Percentiles rank a stretch among this genome's conserved stretches.
These are phyloP conservation scores for Hippocampus comes DNA, from an alignment of 2,113 vertebrate species.

Conservation along the genomic window DNA sequence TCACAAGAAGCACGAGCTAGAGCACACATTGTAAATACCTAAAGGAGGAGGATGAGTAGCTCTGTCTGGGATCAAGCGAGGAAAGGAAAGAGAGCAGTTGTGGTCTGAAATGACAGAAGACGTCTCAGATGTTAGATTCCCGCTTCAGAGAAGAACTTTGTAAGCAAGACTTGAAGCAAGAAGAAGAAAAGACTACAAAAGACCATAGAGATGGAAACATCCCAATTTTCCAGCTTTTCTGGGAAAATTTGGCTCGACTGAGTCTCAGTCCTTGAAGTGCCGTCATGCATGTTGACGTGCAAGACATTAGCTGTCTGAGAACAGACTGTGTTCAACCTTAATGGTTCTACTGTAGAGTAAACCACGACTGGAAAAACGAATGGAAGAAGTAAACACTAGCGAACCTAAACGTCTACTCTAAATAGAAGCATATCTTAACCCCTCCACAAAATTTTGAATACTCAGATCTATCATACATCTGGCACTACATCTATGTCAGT, in stretches of 20 bases:
- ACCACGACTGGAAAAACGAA: conserved; percentile 15
- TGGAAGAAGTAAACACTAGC: not conserved
- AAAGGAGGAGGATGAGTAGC: conserved; percentile 47
- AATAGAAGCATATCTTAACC: not conserved
- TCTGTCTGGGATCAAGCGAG: conserved; percentile 54
- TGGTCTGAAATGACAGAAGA: conserved; percentile 72
- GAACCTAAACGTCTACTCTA: not conserved
- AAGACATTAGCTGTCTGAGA: not conserved
- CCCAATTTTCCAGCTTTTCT: not conserved
- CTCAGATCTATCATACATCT: not conserved
- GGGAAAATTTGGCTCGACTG: not conserved
- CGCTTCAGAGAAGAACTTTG: not conserved
- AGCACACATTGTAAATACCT: conserved; percentile 40
- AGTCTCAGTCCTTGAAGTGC: not conserved
- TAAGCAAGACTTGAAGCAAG: conserved; percentile 30
- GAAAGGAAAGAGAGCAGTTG: conserved; percentile 63
- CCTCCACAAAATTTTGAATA: not conserved
- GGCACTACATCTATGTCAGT: conserved; percentile 24
- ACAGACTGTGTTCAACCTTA: not conserved
- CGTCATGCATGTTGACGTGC: not conserved
- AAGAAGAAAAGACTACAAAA: not conserved
- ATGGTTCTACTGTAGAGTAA: conserved; percentile 1
- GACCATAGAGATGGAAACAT: not conserved
- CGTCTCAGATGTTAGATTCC: conserved; percentile 46
- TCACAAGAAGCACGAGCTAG: conserved; percentile 21